Conservation (phyloP, 2,888 invertebrate genomes). For the Notodonta dromedarius region DNA sequence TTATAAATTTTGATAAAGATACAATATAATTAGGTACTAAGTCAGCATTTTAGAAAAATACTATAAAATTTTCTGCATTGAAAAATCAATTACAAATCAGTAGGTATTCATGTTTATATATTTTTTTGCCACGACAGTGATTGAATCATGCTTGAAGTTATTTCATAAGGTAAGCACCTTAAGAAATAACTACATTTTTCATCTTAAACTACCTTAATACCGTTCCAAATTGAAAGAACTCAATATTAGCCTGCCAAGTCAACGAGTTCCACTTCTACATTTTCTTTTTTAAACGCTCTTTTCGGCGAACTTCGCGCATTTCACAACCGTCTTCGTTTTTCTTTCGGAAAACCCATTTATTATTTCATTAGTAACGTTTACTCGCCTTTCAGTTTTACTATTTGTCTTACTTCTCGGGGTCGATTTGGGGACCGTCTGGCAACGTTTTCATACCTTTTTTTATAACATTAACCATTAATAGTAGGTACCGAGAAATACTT, state of each 20-base stretch:
- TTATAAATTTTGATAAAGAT: too few species aligned
- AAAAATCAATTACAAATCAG: too few species aligned
- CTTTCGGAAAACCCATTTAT: constrained; percentile 50
- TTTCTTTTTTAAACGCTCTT: constrained; percentile 12
- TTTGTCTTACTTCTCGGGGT: constrained; percentile 50
- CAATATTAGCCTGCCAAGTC: constrained; percentile 1
- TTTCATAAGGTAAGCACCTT: too few species aligned
- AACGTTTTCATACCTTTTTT: constrained; percentile 19
- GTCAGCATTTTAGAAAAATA: too few species aligned
- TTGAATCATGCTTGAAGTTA: too few species aligned
- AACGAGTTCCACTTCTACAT: not conserved
- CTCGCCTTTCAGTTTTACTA: constrained; percentile 44
- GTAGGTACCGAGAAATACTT: too few species aligned
- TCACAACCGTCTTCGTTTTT: constrained; percentile 24
- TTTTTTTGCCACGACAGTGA: too few species aligned
- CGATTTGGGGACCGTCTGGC: constrained; percentile 16
- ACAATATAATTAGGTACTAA: too few species aligned
- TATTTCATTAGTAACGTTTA: constrained; percentile 58
- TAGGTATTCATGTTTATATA: too few species aligned
- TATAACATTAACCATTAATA: constrained; percentile 8
- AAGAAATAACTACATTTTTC: not conserved
- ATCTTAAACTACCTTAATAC: not conserved
- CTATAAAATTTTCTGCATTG: too few species aligned
- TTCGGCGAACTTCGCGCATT: constrained; percentile 13
- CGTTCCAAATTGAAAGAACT: not conserved